A percentile compares a stretch with the other conserved stretches of the same genome.
These are phyloP conservation scores for Dicerorhinus sumatrensis DNA, from an alignment of 2,113 vertebrate genomes.

Conservation along the genomic window DNA sequence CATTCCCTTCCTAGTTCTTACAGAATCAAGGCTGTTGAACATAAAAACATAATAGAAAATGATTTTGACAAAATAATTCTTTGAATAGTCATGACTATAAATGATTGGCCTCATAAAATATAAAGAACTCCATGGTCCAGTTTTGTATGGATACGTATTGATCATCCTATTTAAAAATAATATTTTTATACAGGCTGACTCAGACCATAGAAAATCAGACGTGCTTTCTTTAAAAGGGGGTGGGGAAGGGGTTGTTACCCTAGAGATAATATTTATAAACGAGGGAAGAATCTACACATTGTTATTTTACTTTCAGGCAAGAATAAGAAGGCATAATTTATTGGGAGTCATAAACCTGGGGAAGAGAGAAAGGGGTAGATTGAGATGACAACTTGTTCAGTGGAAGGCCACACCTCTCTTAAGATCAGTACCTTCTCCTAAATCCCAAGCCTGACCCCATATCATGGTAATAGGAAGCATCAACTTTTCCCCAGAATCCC, in stretches of 20 bases:
- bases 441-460: not conserved
- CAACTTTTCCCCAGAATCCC: not conserved
- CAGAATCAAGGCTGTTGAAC: not conserved
- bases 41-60: not conserved
- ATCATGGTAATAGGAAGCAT: not conserved
- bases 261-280: not conserved
- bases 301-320: not conserved
- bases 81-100: not conserved
- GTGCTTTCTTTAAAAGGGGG: not conserved
- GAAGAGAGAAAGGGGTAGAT: not conserved
- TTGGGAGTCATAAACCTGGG: not conserved
- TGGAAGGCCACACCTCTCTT: not conserved
- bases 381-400: not conserved
- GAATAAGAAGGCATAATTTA: not conserved
- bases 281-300: not conserved
- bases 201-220: not conserved
- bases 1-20: not conserved
- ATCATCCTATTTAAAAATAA: not conserved
- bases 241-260: rapidly evolving
- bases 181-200: not conserved
- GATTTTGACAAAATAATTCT: not conserved
- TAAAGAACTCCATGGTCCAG: not conserved
- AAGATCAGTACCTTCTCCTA: not conserved
- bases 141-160: not conserved
- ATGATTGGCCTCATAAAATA: not conserved